phyloP scores from a whole-genome alignment of 2,888 invertebrate genomes.

The Diaprepes abbreviatus region DNA sequence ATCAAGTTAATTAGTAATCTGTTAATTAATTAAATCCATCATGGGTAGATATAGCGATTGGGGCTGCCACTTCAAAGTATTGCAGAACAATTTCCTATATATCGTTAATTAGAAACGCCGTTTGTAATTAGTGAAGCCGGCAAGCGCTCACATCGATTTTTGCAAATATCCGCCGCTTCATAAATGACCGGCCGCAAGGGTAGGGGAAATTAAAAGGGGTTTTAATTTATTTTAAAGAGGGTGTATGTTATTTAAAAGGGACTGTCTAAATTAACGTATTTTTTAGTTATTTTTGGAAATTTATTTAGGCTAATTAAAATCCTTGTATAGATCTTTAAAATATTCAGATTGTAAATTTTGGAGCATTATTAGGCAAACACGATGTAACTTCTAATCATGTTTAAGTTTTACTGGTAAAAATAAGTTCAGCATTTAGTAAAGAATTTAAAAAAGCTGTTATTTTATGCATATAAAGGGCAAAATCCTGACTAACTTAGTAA shows the following conservation, averaged over 20 bases:
- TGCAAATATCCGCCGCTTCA: slow-evolving; percentile 42
- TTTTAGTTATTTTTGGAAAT: not conserved
- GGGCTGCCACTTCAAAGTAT: slow-evolving; percentile 67
- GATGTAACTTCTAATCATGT: too few species aligned
- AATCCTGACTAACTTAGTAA: too few species aligned
- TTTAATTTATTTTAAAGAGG: slow-evolving; percentile 41
- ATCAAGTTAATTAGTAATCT: slow-evolving; percentile 67
- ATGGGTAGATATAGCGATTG: slow-evolving; percentile 58
- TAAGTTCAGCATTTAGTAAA: too few species aligned
- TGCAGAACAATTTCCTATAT: slow-evolving; percentile 68
- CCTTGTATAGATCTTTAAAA: too few species aligned
- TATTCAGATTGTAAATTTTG: too few species aligned
- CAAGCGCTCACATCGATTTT: slow-evolving; percentile 62
- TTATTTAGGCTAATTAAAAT: too few species aligned
- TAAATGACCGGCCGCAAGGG: slow-evolving; percentile 40
- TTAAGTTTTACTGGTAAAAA: too few species aligned
- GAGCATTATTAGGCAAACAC: too few species aligned
- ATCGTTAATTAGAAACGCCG: slow-evolving; percentile 68
- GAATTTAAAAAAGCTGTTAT: too few species aligned
- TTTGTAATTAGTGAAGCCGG: slow-evolving; percentile 65
- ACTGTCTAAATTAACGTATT: not conserved
- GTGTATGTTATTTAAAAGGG: slow-evolving; percentile 18
- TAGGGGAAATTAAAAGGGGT: slow-evolving; percentile 35
- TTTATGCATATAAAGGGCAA: too few species aligned
- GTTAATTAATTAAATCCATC: slow-evolving; percentile 68